phyloP scores from a whole-genome alignment of 92 coral and sea anemone species.

The Hydrozoanthus gracilis region DNA sequence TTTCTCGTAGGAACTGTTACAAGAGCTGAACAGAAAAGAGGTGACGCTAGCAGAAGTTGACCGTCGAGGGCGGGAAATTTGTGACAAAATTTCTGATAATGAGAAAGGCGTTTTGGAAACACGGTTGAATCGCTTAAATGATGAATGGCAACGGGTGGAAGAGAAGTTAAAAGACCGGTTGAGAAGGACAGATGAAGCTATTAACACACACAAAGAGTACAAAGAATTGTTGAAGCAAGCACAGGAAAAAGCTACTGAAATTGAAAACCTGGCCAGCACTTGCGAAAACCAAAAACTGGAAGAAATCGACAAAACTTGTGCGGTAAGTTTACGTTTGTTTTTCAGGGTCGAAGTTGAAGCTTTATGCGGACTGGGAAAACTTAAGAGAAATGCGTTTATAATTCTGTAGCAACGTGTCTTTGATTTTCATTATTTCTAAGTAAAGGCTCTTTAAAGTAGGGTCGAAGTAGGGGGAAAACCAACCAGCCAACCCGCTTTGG shows the following conservation, averaged over 20 bases:
- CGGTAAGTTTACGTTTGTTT: background rate
- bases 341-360: background rate
- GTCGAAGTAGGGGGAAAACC: too few species aligned
- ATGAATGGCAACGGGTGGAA: constrained; percentile 66
- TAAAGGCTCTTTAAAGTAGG: too few species aligned
- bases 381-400: background rate
- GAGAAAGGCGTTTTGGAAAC: constrained; percentile 53
- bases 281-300: background rate
- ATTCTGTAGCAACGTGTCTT: background rate
- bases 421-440: too few species aligned
- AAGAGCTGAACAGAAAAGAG: constrained; percentile 48
- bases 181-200: constrained; percentile 53
- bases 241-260: constrained; percentile 60
- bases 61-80: constrained; percentile 45
- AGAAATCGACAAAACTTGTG: background rate
- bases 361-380: too few species aligned
- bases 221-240: constrained; percentile 65
- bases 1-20: constrained; percentile 69
- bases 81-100: constrained; percentile 35
- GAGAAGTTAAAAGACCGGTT: constrained; percentile 57
- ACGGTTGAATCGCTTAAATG: constrained; percentile 58
- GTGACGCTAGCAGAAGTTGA: constrained; percentile 39
- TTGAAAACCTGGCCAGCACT: constrained; percentile 57
- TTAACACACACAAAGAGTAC: constrained; percentile 59
- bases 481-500: too few species aligned